Base-by-base conservation (phyloP, 2,797 vertebrate genomes). In the Catamblyrhynchus diadema region DNA sequence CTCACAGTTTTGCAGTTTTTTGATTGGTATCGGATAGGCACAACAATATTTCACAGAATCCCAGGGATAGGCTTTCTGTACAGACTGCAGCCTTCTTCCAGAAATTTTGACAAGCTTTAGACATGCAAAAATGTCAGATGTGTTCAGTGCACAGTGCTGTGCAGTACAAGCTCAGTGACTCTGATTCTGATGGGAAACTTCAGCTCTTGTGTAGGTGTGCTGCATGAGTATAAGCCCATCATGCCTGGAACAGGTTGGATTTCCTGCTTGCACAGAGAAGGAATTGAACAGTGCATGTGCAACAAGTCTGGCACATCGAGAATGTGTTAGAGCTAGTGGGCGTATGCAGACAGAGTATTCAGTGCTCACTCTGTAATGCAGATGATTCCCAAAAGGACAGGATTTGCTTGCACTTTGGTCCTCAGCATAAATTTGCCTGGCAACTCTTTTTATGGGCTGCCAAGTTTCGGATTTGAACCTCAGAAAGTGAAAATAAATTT, bases 261-360 rank as follows among this genome's bases (percentile, higher is more conserved):
- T 94, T 94, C 62, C 83, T 90, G 59, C 66, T 72, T 88, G 64
- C 47, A 48, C 21, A 32, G 74, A 24, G 60, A 80, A 88, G 70
- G 81, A 92, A 51, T 85, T 77, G 88, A 79, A 80, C 54, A 39
- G 84, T 91, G 94, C 86, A 81, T 96, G 93, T 95, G 95, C 96
- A 95, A 72, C 77, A 86, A 95, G 96, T 96, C 95, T 96, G 96
- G 78, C 96, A 95, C 95, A 96, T 96, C 86, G 82, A 94, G 91
- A 95, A 96, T 69, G 93, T 96, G 96, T 96, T 81, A 95, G 90
- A 96, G 90, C 54, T 94, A 2, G 95, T 96, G 75, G 96, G 94
- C 82, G 96, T 94, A 59, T 88, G 91, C 94, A 95, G 93, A 88
- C 90, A 91, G 91, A 62, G 81, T 59, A 70, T 45, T 84, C 73